These are phyloP conservation scores for Fragum sueziense DNA, from an alignment of 2,888 invertebrate species.

Conservation along the genomic window DNA sequence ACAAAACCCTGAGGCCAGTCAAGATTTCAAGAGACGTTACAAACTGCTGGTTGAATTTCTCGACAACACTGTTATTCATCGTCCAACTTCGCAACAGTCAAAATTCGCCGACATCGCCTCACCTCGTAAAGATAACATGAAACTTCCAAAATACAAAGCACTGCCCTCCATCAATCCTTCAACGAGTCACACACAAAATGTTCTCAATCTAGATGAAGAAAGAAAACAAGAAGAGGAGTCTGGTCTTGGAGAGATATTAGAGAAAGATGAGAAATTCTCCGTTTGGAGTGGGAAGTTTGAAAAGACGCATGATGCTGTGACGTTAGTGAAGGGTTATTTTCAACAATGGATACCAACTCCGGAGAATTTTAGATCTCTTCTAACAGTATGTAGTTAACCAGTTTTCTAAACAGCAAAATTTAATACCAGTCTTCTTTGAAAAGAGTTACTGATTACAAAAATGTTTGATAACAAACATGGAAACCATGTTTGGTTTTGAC, in stretches of 20 bases:
- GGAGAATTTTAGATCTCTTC: conserved; percentile 70
- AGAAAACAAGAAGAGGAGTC: conserved; percentile 51
- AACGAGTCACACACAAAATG: conserved; percentile 56
- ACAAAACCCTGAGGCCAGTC: conserved; percentile 70
- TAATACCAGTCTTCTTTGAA: too few species aligned
- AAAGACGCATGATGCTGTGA: conserved; percentile 67
- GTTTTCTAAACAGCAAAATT: too few species aligned
- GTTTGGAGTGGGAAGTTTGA: conserved; percentile 59
- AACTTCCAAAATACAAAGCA: conserved; percentile 70
- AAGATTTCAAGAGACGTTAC: conserved; percentile 70
- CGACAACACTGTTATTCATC: conserved; percentile 78
- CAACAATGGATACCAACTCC: conserved; percentile 76
- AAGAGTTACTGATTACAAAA: too few species aligned
- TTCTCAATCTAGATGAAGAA: conserved; percentile 63
- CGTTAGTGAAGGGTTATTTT: conserved; percentile 75
- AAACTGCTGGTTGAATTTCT: conserved; percentile 76
- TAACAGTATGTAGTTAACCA: conserved; percentile 57
- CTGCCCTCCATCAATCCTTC: conserved; percentile 68
- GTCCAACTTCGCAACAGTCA: conserved; percentile 72
- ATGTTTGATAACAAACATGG: too few species aligned
- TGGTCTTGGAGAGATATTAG: conserved; percentile 55
- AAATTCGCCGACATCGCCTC: conserved; percentile 63
- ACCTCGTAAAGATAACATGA: conserved; percentile 39
- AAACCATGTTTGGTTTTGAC: too few species aligned
- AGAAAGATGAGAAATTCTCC: conserved; percentile 62